Base-by-base conservation (phyloP, 1,140 invertebrate genomes). In the Heliconius nattereri region DNA sequence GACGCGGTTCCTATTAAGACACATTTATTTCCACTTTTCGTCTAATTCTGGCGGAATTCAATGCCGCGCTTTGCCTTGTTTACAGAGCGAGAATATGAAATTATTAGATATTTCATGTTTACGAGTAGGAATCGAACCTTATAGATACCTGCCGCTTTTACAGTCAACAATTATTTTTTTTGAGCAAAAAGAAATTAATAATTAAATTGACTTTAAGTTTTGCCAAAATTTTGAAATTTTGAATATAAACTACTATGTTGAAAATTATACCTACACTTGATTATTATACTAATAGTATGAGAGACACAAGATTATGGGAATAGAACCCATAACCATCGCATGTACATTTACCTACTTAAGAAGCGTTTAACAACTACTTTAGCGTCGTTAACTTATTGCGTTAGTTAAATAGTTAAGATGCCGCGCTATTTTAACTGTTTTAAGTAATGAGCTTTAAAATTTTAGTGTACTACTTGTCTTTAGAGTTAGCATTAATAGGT, bases 401-500 rank as follows among this genome's bases (percentile, higher is more conserved):
- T 29, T 66, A 66, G 60, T 66, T 66, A 66, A 66, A 66, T 29
- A 66, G 60, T 29, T 66, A 29, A 66, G 11, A 66, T 13, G 23
- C n/a, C 3, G 60, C 23, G 60, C 13, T 26, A 13, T 29, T 66
- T 66, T 66, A 29, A 66, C 60, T 66, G 60, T 66, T 29, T 26
- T 19, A 29, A 66, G 60, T 66, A 66, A 66, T 66, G 60, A 66
- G 60, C 60, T 2, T 29, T 66, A 13, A 66, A 66, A 66, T 66
- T 26, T 66, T 66, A 26, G 29, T 66, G 60, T 66, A 26, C 9
- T 26, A 66, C 26, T 16, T 66, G 5, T 66, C 8, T 66, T 26
- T 26, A 66, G 23, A 16, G 3, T 45, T 45, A 45, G 40, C 5
- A 45, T 45, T 45, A 45, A 45, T 16, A 45, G 40, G 40, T 45